Conservation (phyloP, 1,140 invertebrate species). For the Periplaneta americana region DNA sequence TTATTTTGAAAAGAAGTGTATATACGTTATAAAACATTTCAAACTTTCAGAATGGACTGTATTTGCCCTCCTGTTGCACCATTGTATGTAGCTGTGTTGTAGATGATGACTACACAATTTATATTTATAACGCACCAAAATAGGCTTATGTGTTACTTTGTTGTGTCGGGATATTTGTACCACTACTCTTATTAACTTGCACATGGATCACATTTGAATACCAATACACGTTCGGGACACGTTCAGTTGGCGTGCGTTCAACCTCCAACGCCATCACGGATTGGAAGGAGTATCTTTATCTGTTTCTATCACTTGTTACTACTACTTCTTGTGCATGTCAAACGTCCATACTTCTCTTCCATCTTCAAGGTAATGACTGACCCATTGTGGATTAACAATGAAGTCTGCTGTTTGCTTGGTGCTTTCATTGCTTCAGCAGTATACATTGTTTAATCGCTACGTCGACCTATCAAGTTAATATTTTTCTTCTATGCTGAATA, state of each 20-base stretch:
- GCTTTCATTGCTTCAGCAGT: not conserved
- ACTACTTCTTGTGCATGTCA: constrained; percentile 11
- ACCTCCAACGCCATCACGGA: not conserved
- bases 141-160: not conserved
- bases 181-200: constrained; percentile 3
- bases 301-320: constrained; percentile 18
- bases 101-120: not conserved
- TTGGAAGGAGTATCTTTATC: constrained; percentile 13
- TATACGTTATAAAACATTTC: not conserved
- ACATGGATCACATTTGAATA: constrained; percentile 54
- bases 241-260: constrained; percentile 3
- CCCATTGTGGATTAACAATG: not conserved
- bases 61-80: not conserved
- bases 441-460: not conserved
- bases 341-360: not conserved
- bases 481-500: too few species aligned
- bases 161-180: not conserved
- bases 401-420: not conserved
- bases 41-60: not conserved
- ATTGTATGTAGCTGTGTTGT: not conserved
- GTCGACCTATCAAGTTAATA: too few species aligned
- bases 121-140: not conserved
- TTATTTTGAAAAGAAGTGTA: not conserved
- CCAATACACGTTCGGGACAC: constrained; percentile 43
- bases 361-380: not conserved